phyloP scores from a whole-genome alignment of 2,888 invertebrate genomes.

The Chymomyza caudatula region DNA sequence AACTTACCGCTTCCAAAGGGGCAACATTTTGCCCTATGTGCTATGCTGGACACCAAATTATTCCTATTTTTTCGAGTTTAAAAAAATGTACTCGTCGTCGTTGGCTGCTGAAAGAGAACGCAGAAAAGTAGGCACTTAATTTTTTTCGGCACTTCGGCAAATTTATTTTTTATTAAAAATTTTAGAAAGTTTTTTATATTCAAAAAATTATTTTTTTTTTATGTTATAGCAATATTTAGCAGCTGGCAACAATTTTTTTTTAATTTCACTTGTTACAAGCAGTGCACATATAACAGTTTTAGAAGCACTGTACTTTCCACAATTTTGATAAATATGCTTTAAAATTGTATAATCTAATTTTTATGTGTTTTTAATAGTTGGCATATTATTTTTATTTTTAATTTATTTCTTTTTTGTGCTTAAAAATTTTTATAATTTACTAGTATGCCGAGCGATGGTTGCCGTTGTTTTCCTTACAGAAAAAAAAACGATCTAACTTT shows the following conservation, averaged over 20 bases:
- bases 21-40: conserved; percentile 76
- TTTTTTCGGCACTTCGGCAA: conserved; percentile 20
- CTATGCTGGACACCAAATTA: conserved; percentile 56
- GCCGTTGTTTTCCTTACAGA: conserved; percentile 43
- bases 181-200: not conserved
- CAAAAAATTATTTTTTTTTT: not conserved
- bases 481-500: conserved; percentile 71
- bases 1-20: conserved; percentile 77
- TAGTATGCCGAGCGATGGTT: not conserved
- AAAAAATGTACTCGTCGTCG: conserved; percentile 57
- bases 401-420: not conserved
- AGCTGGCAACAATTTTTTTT: not conserved
- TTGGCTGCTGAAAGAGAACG: conserved; percentile 50
- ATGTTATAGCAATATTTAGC: not conserved
- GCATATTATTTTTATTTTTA: conserved; percentile 2
- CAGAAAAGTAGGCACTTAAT: conserved; percentile 57
- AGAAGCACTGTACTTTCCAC: conserved; percentile 23
- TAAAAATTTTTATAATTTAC: not conserved
- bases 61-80: conserved; percentile 53
- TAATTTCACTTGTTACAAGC: not conserved
- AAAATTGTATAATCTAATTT: too few relatives aligned
- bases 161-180: conserved; percentile 9
- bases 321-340: not conserved
- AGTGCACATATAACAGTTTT: conserved; percentile 33
- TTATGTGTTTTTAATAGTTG: not conserved